These are phyloP conservation scores for Drosophila acutilabella DNA, from an alignment of 2,888 invertebrate genomes.

Conservation along the genomic window DNA sequence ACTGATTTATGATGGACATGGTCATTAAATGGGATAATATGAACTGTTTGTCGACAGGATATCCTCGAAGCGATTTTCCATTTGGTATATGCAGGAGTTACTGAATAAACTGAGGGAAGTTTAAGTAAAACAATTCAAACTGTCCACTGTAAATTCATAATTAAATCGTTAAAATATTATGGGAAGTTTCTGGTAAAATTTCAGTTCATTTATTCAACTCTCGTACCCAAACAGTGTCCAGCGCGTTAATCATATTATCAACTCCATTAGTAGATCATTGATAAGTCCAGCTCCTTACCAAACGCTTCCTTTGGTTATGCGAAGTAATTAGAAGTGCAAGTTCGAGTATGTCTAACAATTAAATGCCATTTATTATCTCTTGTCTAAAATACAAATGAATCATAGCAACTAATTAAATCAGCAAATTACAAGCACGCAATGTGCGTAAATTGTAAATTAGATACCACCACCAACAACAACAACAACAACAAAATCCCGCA, in stretches of 20 bases:
- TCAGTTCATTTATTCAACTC: not conserved
- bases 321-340: slow-evolving; percentile 49
- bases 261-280: slow-evolving; percentile 66
- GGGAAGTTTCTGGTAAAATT: not conserved
- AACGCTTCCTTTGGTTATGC: slow-evolving; percentile 32
- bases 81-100: too few relatives aligned
- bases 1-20: slow-evolving; percentile 37
- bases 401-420: slow-evolving; percentile 78
- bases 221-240: not conserved
- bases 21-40: not conserved
- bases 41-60: not conserved
- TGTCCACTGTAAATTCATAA: too few relatives aligned
- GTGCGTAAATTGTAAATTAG: slow-evolving; percentile 73
- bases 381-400: slow-evolving; percentile 65
- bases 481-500: slow-evolving; percentile 36
- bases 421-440: slow-evolving; percentile 78
- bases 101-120: too few relatives aligned
- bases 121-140: too few relatives aligned
- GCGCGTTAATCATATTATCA: slow-evolving; percentile 54
- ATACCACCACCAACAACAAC: slow-evolving; percentile 5
- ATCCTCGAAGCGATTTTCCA: slow-evolving; percentile 6
- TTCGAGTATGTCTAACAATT: slow-evolving; percentile 61
- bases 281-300: slow-evolving; percentile 53
- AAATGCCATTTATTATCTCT: slow-evolving; percentile 77
- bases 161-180: too few relatives aligned